These are phyloP conservation scores for Microcebus murinus DNA, from an alignment of 2,113 vertebrate genomes.

Conservation along the genomic window DNA sequence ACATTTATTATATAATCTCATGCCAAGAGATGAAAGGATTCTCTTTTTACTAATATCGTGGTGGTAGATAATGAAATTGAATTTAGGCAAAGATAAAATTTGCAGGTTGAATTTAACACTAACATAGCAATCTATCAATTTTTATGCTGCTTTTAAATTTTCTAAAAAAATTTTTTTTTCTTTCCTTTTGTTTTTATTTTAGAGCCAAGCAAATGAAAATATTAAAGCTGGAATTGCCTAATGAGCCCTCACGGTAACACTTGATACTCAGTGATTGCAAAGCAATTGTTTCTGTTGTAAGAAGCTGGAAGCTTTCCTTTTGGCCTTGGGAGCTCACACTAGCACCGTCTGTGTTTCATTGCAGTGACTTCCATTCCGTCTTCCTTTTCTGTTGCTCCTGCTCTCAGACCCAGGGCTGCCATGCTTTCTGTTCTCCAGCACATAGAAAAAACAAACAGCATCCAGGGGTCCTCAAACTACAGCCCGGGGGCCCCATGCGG, in stretches of 20 bases:
- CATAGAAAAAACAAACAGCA: background rate
- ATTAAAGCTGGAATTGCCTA: background rate
- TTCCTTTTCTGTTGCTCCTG: too few species aligned
- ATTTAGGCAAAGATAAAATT: background rate
- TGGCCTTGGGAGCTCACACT: rapidly evolving
- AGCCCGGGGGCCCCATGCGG: too few species aligned
- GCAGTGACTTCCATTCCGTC: rapidly evolving
- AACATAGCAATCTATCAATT: background rate
- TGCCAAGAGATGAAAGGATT: background rate
- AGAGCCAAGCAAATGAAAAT: background rate
- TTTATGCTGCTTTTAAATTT: background rate
- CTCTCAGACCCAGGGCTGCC: background rate
- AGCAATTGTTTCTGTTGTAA: background rate
- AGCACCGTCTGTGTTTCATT: background rate
- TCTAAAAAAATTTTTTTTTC: background rate
- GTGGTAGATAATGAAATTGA: background rate
- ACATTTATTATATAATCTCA: rapidly evolving
- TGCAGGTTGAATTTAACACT: background rate
- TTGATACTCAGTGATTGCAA: background rate
- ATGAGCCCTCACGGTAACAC: background rate
- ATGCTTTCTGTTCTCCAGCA: background rate
- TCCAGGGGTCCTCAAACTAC: too few species aligned
- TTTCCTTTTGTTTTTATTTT: background rate
- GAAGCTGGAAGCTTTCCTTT: background rate
- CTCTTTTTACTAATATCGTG: background rate